Base-by-base conservation (phyloP, 2,797 vertebrate genomes). In the Anabas testudineus region DNA sequence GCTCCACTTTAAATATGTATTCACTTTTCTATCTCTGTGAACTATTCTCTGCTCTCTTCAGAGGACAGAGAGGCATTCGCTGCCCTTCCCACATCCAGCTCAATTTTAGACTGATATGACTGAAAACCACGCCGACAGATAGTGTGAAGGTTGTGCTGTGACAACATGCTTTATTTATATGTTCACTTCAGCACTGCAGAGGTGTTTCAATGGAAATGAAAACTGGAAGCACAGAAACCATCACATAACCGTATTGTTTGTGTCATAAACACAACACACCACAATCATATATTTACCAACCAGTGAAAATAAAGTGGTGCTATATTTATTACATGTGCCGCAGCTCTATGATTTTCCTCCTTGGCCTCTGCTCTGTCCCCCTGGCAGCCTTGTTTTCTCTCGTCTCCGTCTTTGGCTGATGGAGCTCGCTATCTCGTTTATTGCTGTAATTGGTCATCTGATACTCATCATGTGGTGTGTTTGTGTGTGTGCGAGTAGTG, bases 401-500 rank as follows among this genome's bases (percentile, higher is more conserved):
- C 7, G 4, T 69, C 60, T 74, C 13, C 21, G 36, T 6, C 58
- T 59, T 47, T 15, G 39, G 51, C 52, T 69, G 70, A 46, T 65
- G 68, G 30, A 59, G 70, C 32, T 43, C 19, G 5, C 18, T 0
- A 7, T 57, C 26, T 68, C 3, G 0, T 80, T 57, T 52, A 61
- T 49, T 60, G 46, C 67, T 80, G 2, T 72, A 67, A 74, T 74
- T 58, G 53, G 37, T 80, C 71, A 71, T 67, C 71, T 64, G 68
- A 79, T 69, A 36, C 45, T 72, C 32, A 3, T 68, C 67, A 79
- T 43, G 67, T 73, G 59, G 18, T 79, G 45, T 74, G 54, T 24
- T 43, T 49, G 30, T 72, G 56, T 61, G 32, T 76, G 63, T 81
- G 67, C 10, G 45, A 37, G 41, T 74, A 98, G 97, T 99, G 97